Evolutionary conservation across 2,888 invertebrate species (phyloP), one percentile per base, ranked within the genome.

Genomic region (Coecobrya sp.): DNA sequence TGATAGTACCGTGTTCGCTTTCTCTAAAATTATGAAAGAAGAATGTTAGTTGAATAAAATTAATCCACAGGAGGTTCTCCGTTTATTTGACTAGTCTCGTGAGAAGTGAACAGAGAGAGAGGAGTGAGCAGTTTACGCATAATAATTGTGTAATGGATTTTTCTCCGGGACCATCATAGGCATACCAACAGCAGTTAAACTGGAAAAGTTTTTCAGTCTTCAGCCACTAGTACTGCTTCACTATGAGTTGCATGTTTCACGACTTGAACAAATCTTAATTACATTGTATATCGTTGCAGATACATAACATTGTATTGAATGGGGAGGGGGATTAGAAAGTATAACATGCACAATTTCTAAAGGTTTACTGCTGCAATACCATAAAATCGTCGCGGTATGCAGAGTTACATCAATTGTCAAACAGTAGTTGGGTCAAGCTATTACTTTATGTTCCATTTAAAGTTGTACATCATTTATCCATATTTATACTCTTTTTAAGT

Each of bases 11-110:
- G 36, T 36, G 36, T 36, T 36, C 2, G 62, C 27, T 36, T 27
- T 65, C 11, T 65, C 19, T n/a, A 36, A 73, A 45, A 73, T 73
- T 73, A 19, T 42, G 42, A 73, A 19, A 22, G 45, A 73, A 36
- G 42, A 73, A 73, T 73, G 73, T n/a, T 73, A 73, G 73, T 73
- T 73, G 73, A 73, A 73, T 73, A 73, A 73, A 73, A 73, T 73
- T 73, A 73, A 42, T 73, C 73, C 36, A 45, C 73, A 73, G 36
- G 73, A 73, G 73, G 73, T 45, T 22, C 36, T 36, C 68, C 68
- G 30, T 36, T 70, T 45, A 73, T 73, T 42, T n/a, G 11, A 1
- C 19, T 22, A 73, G 19, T 45, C 10, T 42, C 10, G 42, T 19
- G 27, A 36, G 3, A n/a, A n/a, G n/a, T n/a, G n/a, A n/a, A n/a